A percentile compares a stretch with the other conserved stretches of the same genome.
phyloP scores from a whole-genome alignment of 2,888 invertebrate genomes.

The Scrobipalpa costella region DNA sequence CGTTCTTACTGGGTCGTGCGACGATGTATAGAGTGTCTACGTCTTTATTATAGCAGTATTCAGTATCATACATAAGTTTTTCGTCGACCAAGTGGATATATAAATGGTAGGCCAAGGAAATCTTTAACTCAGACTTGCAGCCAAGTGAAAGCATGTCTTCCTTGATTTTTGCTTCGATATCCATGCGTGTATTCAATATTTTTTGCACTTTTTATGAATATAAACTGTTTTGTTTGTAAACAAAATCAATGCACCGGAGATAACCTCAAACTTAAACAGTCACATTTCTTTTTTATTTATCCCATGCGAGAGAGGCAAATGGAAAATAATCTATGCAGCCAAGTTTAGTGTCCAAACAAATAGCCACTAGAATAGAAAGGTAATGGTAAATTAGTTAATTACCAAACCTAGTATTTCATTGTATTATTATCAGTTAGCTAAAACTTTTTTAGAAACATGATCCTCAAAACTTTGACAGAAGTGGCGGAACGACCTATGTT shows the following conservation, averaged over 20 bases:
- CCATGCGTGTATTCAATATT: constrained; percentile 43
- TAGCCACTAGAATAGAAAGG: too few relatives aligned
- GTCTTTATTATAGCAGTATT: constrained; percentile 72
- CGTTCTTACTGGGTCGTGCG: constrained; percentile 62
- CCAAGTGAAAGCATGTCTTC: constrained; percentile 72
- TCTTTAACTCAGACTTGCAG: constrained; percentile 63
- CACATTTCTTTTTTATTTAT: too few relatives aligned
- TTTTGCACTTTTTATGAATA: background rate
- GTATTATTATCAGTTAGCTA: too few relatives aligned
- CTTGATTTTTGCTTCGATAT: constrained; percentile 69
- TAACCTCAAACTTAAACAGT: constrained; percentile 25
- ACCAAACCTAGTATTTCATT: too few relatives aligned
- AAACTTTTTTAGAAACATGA: too few relatives aligned
- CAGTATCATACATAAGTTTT: constrained; percentile 74
- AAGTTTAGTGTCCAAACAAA: too few relatives aligned
- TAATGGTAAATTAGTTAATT: too few relatives aligned
- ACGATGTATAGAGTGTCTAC: constrained; percentile 69
- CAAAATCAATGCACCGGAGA: background rate
- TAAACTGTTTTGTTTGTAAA: background rate
- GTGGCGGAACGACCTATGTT: too few relatives aligned
- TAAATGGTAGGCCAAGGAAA: constrained; percentile 65
- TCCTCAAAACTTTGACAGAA: too few relatives aligned
- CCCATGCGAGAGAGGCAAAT: too few relatives aligned
- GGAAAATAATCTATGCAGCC: too few relatives aligned
- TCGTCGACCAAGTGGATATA: constrained; percentile 72